These are phyloP conservation scores for Monopis laevigella DNA, from an alignment of 2,888 invertebrate species.

Conservation along the genomic window DNA sequence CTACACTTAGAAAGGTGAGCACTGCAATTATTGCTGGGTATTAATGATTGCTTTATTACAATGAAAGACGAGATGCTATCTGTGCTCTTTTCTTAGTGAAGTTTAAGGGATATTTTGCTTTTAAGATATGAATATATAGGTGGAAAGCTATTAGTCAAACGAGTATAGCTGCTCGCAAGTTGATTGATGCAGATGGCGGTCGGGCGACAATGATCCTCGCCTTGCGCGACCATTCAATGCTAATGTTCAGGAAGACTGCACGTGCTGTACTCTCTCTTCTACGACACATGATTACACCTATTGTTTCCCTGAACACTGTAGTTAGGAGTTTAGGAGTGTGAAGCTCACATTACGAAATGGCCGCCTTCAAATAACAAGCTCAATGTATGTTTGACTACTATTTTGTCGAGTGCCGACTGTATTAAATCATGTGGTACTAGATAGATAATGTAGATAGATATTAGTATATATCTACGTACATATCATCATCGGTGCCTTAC, in stretches of 20 bases:
- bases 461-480: too few relatives aligned
- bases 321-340: neutral
- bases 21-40: neutral
- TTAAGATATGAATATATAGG: neutral
- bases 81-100: too few relatives aligned
- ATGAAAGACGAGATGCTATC: too few relatives aligned
- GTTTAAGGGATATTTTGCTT: too few relatives aligned
- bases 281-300: conserved; percentile 17
- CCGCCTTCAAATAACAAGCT: conserved; percentile 4
- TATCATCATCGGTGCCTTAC: too few relatives aligned
- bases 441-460: too few relatives aligned
- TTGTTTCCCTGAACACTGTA: conserved; percentile 36
- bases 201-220: conserved; percentile 45
- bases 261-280: conserved; percentile 33
- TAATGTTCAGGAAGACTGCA: too few relatives aligned
- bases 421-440: too few relatives aligned
- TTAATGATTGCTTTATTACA: conserved; percentile 1
- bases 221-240: conserved; percentile 36
- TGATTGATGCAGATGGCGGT: conserved; percentile 52
- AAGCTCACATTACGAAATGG: conserved; percentile 7
- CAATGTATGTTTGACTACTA: too few relatives aligned
- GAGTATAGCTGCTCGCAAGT: conserved; percentile 22
- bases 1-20: neutral
- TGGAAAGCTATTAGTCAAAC: conserved; percentile 8
- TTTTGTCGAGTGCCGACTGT: too few relatives aligned